Evolutionary conservation across 2,797 vertebrate genomes (phyloP), one percentile per base, ranked within the genome.

Genomic region (Tenualosa ilisha): DNA sequence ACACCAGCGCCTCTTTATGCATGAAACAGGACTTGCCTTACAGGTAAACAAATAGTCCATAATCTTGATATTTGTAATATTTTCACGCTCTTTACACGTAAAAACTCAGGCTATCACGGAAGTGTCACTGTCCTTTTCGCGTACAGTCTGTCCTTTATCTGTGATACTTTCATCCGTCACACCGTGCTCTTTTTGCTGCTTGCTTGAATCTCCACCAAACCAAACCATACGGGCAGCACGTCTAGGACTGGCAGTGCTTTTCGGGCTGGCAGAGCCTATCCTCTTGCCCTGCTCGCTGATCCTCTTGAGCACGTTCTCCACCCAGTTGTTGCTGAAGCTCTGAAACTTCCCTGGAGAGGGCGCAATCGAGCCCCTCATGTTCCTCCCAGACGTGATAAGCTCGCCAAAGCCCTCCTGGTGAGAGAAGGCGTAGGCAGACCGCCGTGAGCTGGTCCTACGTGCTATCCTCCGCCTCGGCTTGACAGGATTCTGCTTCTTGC

Each of bases 381-480:
- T 97, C 93, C 94, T 97, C 88, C 96, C 96, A 84, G 96, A 97
- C 90, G 96, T 96, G 86, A 97, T 97, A 82, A 96, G 94, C 89
- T 97, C 96, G 56, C 96, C 96, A 0, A 92, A 97, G 88, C 95
- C 96, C 85, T 97, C 94, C 87, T 97, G 95, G 91, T 97, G 97
- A 89, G 96, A 94, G 89, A 97, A 97, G 81, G 94, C 95, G 1
- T 96, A 96, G 81, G 95, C 95, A 24, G 96, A 97, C 86, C 95
- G 96, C 82, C 93, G 9, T 5, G 96, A 97, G 90, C 95, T 97
- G 9, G 94, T 96, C 91, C 96, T 94, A 49, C 94, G 94, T 17
- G 94, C 93, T 65, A 93, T 93, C 87, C 91, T 94, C 87, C 94
- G 92, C 51, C 85, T 95, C 86, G 93, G 94, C 54, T 88, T 92